Percentiles rank a stretch among this genome's conserved stretches.
Conservation (phyloP, 1,140 invertebrate species). For the Harlomillsia oculata region DNA sequence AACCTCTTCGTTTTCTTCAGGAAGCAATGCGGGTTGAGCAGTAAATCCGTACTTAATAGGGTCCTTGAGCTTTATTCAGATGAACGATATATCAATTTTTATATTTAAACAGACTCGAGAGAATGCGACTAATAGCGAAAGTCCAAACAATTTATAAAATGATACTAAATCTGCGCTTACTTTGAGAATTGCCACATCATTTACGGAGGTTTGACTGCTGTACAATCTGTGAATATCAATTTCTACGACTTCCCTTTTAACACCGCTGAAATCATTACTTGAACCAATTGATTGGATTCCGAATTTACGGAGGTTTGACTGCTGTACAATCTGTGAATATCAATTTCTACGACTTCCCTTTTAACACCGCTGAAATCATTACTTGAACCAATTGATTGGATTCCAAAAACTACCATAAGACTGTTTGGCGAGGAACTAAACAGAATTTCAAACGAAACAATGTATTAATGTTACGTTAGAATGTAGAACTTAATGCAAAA, state of each 20-base stretch:
- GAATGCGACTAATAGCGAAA: not conserved
- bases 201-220: constrained; percentile 4
- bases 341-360: not conserved
- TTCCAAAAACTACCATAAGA: not conserved
- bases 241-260: not conserved
- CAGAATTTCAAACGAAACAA: not conserved
- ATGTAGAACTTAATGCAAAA: not conserved
- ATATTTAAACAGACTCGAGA: not conserved
- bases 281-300: not conserved
- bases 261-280: not conserved
- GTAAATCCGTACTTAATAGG: not conserved
- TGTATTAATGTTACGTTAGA: not conserved
- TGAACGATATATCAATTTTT: not conserved
- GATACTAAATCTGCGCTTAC: not conserved
- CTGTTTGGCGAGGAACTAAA: not conserved
- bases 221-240: constrained; percentile 8
- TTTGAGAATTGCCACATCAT: constrained; percentile 17
- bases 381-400: not conserved
- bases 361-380: not conserved
- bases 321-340: constrained; percentile 7
- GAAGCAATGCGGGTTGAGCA: not conserved
- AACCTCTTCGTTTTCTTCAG: not conserved
- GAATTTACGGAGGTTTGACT: constrained; percentile 5
- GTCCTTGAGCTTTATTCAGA: not conserved
- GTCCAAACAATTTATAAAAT: not conserved